Conservation (phyloP, 2,888 invertebrate genomes). For the Catocala fraxini region DNA sequence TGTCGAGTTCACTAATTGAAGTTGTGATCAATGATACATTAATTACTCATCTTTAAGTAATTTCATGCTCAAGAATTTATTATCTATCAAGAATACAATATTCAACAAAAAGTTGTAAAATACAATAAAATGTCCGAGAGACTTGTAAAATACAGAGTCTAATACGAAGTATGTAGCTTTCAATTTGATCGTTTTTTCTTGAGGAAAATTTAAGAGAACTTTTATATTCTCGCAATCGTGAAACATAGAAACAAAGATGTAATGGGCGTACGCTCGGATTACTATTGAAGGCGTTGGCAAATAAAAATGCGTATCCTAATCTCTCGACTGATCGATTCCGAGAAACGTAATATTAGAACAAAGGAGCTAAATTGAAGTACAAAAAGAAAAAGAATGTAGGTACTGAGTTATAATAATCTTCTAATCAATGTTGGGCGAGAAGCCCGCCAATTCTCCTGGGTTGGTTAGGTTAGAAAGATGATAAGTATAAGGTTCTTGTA, state of each 20-base stretch:
- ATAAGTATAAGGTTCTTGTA: too few relatives aligned
- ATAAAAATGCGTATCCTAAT: neutral
- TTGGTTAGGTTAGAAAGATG: too few relatives aligned
- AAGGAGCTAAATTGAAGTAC: neutral
- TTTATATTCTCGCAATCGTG: neutral
- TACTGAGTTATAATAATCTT: neutral
- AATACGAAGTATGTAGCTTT: too few relatives aligned
- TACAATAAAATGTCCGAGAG: too few relatives aligned
- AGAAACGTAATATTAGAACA: neutral
- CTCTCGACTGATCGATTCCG: neutral
- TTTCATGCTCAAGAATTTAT: too few relatives aligned
- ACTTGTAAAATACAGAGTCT: too few relatives aligned
- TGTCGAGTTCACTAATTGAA: too few relatives aligned
- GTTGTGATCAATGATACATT: too few relatives aligned
- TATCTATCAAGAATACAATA: too few relatives aligned
- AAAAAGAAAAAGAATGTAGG: neutral
- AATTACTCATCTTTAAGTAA: too few relatives aligned
- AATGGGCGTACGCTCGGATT: neutral
- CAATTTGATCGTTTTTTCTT: neutral
- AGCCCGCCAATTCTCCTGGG: neutral
- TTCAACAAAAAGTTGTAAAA: too few relatives aligned
- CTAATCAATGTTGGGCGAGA: constrained; percentile 2
- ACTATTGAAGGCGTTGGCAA: neutral
- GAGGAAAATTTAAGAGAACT: neutral
- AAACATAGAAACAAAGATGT: constrained; percentile 6